Percentiles rank a stretch among this genome's conserved stretches.
These are phyloP conservation scores for Enoplolaimus lenunculus DNA, from an alignment of 2,888 invertebrate genomes.

Conservation along the genomic window DNA sequence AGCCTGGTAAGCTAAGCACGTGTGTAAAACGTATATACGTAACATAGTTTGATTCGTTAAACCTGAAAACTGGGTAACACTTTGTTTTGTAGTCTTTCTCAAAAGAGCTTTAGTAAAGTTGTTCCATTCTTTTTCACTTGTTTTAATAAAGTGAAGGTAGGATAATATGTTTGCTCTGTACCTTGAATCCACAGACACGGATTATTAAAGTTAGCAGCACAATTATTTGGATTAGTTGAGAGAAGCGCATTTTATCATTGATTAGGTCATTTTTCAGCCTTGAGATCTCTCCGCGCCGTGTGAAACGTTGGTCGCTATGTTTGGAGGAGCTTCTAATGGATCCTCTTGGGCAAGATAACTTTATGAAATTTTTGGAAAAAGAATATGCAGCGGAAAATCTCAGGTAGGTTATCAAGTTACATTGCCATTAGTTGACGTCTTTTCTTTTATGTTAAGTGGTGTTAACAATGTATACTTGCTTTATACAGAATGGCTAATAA, in stretches of 20 bases:
- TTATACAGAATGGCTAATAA: no score
- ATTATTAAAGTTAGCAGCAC: no score
- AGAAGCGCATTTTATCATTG: not conserved
- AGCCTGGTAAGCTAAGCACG: slow-evolving; percentile 12
- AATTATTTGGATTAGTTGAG: not conserved
- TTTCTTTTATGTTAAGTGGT: no score
- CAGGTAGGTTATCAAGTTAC: slow-evolving; percentile 61
- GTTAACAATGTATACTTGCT: no score
- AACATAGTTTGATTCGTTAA: not conserved
- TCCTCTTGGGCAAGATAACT: slow-evolving; percentile 87
- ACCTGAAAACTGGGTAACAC: not conserved
- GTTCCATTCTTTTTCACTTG: no score
- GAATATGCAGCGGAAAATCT: slow-evolving; percentile 98
- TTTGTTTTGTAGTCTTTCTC: no score
- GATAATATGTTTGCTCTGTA: no score
- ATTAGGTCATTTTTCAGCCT: slow-evolving; percentile 46
- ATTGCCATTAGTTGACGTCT: no score
- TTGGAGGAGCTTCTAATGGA: slow-evolving; percentile 84
- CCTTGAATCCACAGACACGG: not conserved
- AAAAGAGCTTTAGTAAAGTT: no score
- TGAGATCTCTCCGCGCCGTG: slow-evolving; percentile 77
- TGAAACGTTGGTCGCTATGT: slow-evolving; percentile 92
- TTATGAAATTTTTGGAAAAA: slow-evolving; percentile 83
- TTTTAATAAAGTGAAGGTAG: no score
- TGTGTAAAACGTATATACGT: not conserved